These are phyloP conservation scores for Bradypodion ventrale DNA, from an alignment of 2,797 vertebrate species.

Conservation along the genomic window DNA sequence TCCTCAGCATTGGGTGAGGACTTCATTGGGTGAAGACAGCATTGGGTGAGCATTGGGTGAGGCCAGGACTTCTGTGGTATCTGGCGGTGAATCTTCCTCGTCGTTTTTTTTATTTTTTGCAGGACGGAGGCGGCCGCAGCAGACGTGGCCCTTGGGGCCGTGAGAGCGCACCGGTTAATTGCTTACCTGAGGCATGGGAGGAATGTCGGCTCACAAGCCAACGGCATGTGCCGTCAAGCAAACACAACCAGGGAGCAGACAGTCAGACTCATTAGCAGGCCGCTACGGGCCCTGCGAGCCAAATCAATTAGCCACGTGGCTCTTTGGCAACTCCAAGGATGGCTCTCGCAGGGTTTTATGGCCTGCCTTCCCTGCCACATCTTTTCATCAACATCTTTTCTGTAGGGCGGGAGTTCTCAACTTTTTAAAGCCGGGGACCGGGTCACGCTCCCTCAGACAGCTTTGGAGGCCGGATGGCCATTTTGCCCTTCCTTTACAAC, in stretches of 20 bases:
- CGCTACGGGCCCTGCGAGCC: background rate
- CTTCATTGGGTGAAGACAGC: no score
- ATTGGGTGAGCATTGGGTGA: background rate
- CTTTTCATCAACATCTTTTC: no score
- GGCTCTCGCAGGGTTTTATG: background rate
- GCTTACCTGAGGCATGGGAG: background rate
- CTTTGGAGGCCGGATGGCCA: no score
- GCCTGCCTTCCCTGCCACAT: background rate
- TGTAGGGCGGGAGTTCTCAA: no score
- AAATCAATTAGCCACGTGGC: slow-evolving; percentile 19
- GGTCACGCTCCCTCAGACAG: no score
- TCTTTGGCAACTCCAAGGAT: background rate
- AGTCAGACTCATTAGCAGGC: background rate
- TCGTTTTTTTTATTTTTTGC: background rate
- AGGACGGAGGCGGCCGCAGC: background rate
- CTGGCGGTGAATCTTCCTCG: no score
- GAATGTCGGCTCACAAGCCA: background rate
- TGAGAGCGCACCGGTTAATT: background rate
- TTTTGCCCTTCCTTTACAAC: no score
- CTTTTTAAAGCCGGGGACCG: no score
- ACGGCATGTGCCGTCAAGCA: background rate
- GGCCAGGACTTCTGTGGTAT: background rate
- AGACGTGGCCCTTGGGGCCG: background rate
- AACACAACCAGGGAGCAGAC: background rate
- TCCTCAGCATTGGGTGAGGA: background rate